Base-by-base conservation (phyloP, 2,797 vertebrate genomes). In the Macropus fuliginosus region DNA sequence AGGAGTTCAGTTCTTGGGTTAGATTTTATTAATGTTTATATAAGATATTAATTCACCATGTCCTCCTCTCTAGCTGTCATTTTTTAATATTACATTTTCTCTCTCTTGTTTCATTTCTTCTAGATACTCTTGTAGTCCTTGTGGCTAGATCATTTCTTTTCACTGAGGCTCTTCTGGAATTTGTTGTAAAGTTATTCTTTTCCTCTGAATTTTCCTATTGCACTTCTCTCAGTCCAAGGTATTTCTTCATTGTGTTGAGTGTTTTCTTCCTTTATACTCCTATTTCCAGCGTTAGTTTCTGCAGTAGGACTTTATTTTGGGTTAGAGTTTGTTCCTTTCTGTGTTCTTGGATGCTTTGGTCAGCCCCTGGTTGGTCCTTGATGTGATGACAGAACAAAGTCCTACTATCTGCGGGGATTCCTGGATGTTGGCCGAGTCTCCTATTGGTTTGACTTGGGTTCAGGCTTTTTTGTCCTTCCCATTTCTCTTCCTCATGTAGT, bases 141-240 rank as follows among this genome's bases (percentile, higher is more conserved):
- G 66, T 81, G 66, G 66, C n/a, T 81, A 81, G n/a, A 81, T 81
- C 66, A 81, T 81, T 81, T 81, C n/a, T 81, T 81, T 81, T 81
- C 66, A 81, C 66, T 6, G 18, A 81, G 40, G 66, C 66, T 81
- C 66, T 81, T n/a, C 66, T 81, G n/a, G 66, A 46, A 81, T 5
- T 81, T 81, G 66, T 81, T 81, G 24, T 81, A 81, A 81, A 81
- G n/a, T 81, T 81, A 46, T 81, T 81, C 66, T 81, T 81, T 81
- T 46, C n/a, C 24, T 81, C 66, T 81, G 66, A 81, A 46, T 81
- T 81, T 81, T 40, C n/a, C 66, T 81, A 46, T 81, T 81, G n/a
- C 66, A 2, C 66, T 81, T 81, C 66, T 81, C 16, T 81, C 66
- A 81, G 66, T 46, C 66, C 66, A 81, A 40, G n/a, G 66, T 81